Conservation (phyloP, 2,797 vertebrate genomes). For the Mormyrops attenuatus region DNA sequence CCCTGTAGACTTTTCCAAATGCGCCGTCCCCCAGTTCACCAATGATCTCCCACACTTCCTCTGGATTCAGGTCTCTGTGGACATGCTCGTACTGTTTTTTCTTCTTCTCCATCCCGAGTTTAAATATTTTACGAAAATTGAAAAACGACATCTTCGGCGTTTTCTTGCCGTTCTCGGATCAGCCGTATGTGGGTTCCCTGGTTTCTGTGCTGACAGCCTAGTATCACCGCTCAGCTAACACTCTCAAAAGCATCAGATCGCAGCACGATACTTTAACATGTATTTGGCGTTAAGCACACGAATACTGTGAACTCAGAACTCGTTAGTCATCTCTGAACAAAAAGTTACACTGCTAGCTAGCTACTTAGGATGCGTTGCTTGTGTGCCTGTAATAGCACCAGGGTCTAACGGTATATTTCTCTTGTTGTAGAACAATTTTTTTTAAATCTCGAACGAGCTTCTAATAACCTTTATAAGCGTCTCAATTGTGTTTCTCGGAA, state of each 20-base stretch:
- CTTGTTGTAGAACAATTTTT: neutral
- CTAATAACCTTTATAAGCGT: neutral
- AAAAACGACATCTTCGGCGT: conserved; percentile 82
- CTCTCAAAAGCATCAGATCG: neutral
- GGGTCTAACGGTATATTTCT: conserved; percentile 11
- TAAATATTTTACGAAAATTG: conserved; percentile 97
- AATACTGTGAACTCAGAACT: neutral
- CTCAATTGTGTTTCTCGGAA: neutral
- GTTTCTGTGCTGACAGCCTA: neutral
- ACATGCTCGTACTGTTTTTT: conserved; percentile 97
- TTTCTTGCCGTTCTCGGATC: neutral
- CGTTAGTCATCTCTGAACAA: neutral
- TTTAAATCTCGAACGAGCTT: neutral
- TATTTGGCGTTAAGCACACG: neutral
- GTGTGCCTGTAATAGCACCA: neutral
- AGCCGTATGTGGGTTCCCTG: neutral
- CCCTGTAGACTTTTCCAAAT: conserved; percentile 97
- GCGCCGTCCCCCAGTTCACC: conserved; percentile 93
- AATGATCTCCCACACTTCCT: conserved; percentile 91
- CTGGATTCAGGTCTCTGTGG: conserved; percentile 86
- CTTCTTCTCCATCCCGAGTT: conserved; percentile 88
- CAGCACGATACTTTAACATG: neutral
- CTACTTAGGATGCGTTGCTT: neutral
- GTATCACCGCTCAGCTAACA: neutral
- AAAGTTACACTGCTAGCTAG: conserved; percentile 1